Evolutionary conservation across 1,140 invertebrate species (phyloP), one percentile per base, ranked within the genome.

Genomic region (Drosophila mayri): DNA sequence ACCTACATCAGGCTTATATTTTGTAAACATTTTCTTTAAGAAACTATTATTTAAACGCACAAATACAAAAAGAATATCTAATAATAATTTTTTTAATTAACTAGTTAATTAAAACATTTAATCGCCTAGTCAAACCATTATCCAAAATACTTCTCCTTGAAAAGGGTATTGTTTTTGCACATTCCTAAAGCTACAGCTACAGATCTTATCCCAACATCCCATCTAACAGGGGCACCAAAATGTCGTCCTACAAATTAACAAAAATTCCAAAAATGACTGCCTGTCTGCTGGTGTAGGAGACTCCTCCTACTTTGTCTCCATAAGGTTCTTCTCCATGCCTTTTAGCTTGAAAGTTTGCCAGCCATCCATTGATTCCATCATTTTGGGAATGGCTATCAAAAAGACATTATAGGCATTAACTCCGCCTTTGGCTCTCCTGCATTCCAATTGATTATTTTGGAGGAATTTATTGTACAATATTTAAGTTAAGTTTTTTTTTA

Each of bases 231-330:
- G 79, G 84, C 85, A 84, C 37, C 84, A 65, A 88, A 78, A 90
- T 90, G 73, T 88, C 81, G 68, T 88, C 74, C 85, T 79, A 90
- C 85, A 90, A 90, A 90, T 90, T 90, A 79, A 85, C 85, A 90
- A 90, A 90, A 90, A 90, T 90, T 90, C 78, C 74, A 90, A 81
- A 61, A 70, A 85, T 90, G 43, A 83, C 67, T 85, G 47, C 47
- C 40, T 59, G 54, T 81, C 73, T 76, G 50, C 50, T 47, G 20
- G 14, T 47, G 20, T 9, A 60, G 30, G 40, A 74, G 58, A 74
- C 67, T 76, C 68, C 81, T 67, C 59, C 81, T 68, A 41, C 47
- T 49, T 54, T 8, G 18, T 14, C 50, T 37, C 32, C 41, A 61
- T 41, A 14, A 9, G 46, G 20, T 30, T 67, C 40, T 18, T 18